A percentile compares a stretch with the other conserved stretches of the same genome.
phyloP scores from a whole-genome alignment of 2,797 vertebrate genomes.

The Ispidina picta region DNA sequence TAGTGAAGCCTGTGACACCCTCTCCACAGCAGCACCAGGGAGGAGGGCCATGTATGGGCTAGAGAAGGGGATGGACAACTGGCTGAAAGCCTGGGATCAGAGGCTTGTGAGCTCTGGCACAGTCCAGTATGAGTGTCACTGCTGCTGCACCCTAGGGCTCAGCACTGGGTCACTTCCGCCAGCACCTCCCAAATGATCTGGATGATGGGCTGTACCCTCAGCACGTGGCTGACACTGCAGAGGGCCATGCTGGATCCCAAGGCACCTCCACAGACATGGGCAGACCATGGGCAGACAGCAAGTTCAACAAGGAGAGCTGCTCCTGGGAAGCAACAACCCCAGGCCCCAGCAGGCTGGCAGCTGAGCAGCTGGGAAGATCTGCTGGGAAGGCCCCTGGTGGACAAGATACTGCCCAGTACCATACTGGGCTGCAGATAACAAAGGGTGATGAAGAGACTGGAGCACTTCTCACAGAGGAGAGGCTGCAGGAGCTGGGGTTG shows the following conservation, averaged over 20 bases:
- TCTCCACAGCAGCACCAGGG: neutral
- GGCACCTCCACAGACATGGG: neutral
- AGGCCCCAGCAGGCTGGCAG: accelerated
- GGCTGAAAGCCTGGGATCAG: neutral
- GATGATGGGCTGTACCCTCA: neutral
- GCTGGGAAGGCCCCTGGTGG: neutral
- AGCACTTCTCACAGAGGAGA: neutral
- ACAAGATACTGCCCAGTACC: neutral
- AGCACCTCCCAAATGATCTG: neutral
- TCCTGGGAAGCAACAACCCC: neutral
- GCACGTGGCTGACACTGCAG: neutral
- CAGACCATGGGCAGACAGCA: neutral
- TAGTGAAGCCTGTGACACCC: neutral
- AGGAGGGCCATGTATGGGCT: neutral
- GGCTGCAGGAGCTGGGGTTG: neutral
- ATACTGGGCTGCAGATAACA: neutral
- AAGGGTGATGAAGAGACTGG: neutral
- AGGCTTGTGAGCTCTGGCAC: neutral
- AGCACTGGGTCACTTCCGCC: neutral
- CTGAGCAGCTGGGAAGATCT: neutral
- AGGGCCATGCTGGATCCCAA: neutral
- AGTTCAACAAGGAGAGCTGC: neutral
- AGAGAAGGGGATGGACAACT: neutral
- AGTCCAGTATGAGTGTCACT: neutral
- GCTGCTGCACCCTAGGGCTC: neutral